Base-by-base conservation (phyloP, 2,113 vertebrate species). In the Caloenas nicobarica region DNA sequence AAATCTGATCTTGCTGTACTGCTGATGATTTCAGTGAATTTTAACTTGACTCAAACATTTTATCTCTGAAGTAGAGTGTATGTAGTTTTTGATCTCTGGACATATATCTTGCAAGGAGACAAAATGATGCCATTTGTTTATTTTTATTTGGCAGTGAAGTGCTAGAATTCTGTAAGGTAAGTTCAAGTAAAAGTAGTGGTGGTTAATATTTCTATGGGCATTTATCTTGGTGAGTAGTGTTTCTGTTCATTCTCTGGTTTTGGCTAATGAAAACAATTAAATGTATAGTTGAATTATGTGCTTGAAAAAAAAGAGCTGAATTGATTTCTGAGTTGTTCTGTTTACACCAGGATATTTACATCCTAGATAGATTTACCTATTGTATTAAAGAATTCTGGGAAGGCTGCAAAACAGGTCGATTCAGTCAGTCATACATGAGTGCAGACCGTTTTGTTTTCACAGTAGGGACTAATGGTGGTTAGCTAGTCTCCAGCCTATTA, bases 391-490 rank as follows among this genome's bases (percentile, higher is more conserved):
- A 79, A 80, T 82, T 31, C 6, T 76, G 29, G 56, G 28, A 94
- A 96, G 61, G 57, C 50, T 88, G 54, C 66, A 58, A 62, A 88
- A n/a, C 57, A 24, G 18, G 62, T 84, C 4, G 1, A 53, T 62
- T 95, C 90, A 64, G 25, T 96, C 93, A 94, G 81, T 95, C 80
- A 71, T 65, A 88, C 9, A 0, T 42, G 68, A 61, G 56, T 68
- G 34, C 56, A 93, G 85, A 71, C 86, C 65, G 48, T 26, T 69
- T 81, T 97, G 84, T 96, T 97, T 98, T 92, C 88, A 94, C 73
- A 86, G 60, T 11, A 44, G 51, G 69, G 42, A 81, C 78, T 24
- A 78, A 31, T n/a, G 22, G 69, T 38, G 95, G 95, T 92, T 97
- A 96, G 94, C 94, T 96, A 83, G 84, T 86, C 88, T 95, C 64